A percentile compares a stretch with the other conserved stretches of the same genome.
phyloP scores from a whole-genome alignment of 2,113 vertebrate species.

The Chamaea fasciata region DNA sequence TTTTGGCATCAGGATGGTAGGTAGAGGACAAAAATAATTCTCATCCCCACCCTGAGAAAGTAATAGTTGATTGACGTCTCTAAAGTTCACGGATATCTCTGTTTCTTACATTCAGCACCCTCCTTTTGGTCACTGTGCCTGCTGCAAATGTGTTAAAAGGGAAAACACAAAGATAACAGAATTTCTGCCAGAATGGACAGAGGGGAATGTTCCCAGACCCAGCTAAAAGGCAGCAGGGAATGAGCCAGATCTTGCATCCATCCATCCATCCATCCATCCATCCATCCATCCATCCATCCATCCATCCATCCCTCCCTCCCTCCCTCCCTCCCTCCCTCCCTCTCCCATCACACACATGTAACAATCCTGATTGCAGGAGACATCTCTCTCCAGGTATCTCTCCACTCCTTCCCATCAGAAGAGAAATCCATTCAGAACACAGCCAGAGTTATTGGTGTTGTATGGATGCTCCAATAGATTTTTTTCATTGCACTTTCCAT shows the following conservation, averaged over 20 bases:
- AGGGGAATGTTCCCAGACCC: background rate
- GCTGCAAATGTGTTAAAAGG: background rate
- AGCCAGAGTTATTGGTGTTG: background rate
- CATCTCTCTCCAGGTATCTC: background rate
- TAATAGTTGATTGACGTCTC: background rate
- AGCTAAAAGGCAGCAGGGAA: background rate
- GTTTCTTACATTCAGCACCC: background rate
- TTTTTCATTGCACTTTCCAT: background rate
- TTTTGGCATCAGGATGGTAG: background rate
- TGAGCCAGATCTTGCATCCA: background rate
- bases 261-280: background rate
- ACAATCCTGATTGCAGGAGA: background rate
- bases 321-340: background rate
- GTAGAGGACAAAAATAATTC: background rate
- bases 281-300: background rate
- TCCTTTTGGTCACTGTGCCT: background rate
- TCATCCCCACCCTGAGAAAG: background rate
- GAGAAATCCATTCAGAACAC: background rate
- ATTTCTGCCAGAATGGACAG: background rate
- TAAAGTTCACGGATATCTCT: background rate
- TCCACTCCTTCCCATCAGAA: background rate
- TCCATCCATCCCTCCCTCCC: background rate
- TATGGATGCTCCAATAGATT: background rate
- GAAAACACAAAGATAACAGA: background rate
- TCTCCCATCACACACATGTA: accelerated